Conservation (phyloP, 1,140 invertebrate genomes). For the Brachionus plicatilis region DNA sequence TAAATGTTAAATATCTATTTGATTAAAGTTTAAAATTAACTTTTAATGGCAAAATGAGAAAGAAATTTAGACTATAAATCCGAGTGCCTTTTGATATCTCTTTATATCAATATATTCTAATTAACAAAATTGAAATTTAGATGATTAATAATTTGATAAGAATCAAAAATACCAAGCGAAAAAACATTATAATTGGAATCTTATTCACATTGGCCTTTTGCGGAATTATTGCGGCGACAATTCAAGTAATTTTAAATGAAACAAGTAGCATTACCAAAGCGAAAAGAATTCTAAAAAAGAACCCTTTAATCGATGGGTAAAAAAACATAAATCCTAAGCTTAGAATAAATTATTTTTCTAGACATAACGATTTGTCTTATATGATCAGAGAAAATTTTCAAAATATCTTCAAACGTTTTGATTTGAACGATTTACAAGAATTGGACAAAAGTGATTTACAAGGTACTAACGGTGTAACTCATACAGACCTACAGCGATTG, state of each 20-base stretch:
- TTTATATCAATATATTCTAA: no score
- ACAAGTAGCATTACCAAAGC: background rate
- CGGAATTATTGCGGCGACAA: background rate
- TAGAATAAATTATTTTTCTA: background rate
- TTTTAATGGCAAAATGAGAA: background rate
- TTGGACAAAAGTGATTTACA: background rate
- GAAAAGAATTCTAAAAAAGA: background rate
- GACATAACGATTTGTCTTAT: slow-evolving; percentile 21
- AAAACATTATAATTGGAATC: background rate
- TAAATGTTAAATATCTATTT: background rate
- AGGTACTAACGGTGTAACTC: slow-evolving; percentile 3
- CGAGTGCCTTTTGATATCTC: no score
- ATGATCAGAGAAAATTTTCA: slow-evolving; percentile 38
- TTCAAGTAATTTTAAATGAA: background rate
- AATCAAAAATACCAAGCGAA: background rate
- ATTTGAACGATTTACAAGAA: slow-evolving; percentile 7
- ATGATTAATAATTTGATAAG: background rate
- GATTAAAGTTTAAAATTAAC: background rate
- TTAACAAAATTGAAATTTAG: background rate
- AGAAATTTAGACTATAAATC: background rate
- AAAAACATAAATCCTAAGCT: background rate
- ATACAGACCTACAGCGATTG: slow-evolving; percentile 79
- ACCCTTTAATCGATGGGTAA: slow-evolving; percentile 36
- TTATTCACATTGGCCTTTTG: background rate
- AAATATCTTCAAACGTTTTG: background rate